A percentile compares a stretch with the other conserved stretches of the same genome.
Conservation (phyloP, 2,113 vertebrate genomes). For the Lophura nycthemera region DNA sequence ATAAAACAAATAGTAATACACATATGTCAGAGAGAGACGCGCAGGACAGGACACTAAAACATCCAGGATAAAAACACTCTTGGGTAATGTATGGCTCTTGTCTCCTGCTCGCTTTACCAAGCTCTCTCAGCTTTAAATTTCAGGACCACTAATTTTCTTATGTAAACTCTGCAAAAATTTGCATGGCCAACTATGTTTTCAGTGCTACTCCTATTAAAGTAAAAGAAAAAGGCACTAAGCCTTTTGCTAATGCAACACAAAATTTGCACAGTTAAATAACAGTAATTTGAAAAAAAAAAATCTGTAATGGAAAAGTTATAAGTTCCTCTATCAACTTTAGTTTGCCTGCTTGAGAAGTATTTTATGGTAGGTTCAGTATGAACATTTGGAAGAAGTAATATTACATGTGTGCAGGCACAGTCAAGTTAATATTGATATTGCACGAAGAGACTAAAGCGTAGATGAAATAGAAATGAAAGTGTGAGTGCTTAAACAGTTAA, state of each 20-base stretch:
- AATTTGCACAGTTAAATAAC: constrained; percentile 65
- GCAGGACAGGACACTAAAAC: not conserved
- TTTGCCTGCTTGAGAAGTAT: not conserved
- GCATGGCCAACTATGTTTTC: constrained; percentile 35
- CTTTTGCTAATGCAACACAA: constrained; percentile 61
- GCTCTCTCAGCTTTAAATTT: not conserved
- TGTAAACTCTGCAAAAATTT: constrained; percentile 54
- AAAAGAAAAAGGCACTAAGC: not conserved
- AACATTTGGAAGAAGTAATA: constrained; percentile 36
- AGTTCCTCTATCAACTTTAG: constrained; percentile 28
- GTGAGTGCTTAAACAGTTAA: constrained; percentile 63
- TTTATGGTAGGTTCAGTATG: not conserved
- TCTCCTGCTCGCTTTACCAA: not conserved
- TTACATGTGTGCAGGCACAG: constrained; percentile 9
- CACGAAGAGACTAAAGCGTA: constrained; percentile 8
- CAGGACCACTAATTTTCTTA: constrained; percentile 20
- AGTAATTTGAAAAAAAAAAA: constrained; percentile 50
- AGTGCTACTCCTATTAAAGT: constrained; percentile 48
- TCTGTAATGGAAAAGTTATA: constrained; percentile 55
- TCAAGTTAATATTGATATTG: constrained; percentile 55
- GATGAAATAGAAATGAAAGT: constrained; percentile 20
- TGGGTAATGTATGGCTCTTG: not conserved
- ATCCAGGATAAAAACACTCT: not conserved
- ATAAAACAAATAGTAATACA: not conserved
- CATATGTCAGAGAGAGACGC: not conserved